These are phyloP conservation scores for Pterocles orientalis DNA, from an alignment of 2,113 vertebrate genomes.

Conservation along the genomic window DNA sequence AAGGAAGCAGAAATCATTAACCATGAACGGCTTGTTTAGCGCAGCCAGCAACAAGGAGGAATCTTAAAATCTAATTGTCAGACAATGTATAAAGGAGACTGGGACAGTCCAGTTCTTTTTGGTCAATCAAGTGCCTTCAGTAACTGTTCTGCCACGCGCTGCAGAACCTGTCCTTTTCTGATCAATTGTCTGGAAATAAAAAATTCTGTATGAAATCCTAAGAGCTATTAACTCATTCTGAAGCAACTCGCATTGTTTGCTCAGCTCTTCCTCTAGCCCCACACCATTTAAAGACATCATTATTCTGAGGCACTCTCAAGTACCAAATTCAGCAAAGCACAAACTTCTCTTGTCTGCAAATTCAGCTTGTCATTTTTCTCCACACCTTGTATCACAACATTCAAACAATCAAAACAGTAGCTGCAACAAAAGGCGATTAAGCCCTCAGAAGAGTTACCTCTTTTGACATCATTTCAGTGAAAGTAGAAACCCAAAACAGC, in stretches of 20 bases:
- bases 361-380: neutral
- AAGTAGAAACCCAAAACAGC: neutral
- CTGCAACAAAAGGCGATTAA: neutral
- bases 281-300: neutral
- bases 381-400: accelerated
- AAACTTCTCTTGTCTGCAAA: neutral
- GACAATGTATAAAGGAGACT: neutral
- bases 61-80: neutral
- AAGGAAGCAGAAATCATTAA: neutral
- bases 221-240: neutral
- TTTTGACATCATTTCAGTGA: neutral
- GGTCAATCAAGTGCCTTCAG: neutral
- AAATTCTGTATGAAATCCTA: neutral
- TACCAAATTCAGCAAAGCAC: neutral
- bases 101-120: neutral
- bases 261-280: neutral
- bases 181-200: neutral
- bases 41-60: neutral
- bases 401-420: neutral
- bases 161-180: neutral
- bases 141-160: neutral
- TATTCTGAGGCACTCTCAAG: neutral
- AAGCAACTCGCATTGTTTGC: neutral
- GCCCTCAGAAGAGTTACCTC: neutral
- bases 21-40: neutral